Evolutionary conservation across 1,140 invertebrate genomes (phyloP).

Genomic region (Lerema accius): DNA sequence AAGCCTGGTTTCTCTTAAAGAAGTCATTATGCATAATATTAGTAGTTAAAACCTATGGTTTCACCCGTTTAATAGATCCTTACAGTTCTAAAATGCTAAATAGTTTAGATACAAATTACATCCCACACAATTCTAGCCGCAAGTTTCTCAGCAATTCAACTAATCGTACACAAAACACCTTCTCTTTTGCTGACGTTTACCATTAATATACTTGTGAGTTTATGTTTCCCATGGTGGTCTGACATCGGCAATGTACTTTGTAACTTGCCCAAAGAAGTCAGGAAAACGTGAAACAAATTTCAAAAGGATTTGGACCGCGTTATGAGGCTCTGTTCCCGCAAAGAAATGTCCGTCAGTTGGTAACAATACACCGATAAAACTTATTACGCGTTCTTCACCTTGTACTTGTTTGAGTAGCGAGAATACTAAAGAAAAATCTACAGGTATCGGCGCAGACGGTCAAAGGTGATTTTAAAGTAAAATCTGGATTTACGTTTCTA

Average conservation of each 20-base stretch:
- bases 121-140: conserved; percentile 15
- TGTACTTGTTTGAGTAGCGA: conserved; percentile 53
- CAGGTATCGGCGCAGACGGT: conserved; percentile 19
- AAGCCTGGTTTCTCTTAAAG: conserved; percentile 16
- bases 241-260: conserved; percentile 42
- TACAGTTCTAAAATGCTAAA: conserved; percentile 12
- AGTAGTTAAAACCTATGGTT: conserved; percentile 1
- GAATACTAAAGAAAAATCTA: conserved; percentile 39
- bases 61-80: conserved; percentile 12
- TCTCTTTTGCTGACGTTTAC: conserved; percentile 33
- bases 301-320: conserved; percentile 51
- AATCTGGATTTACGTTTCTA: conserved; percentile 12
- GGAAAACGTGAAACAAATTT: conserved; percentile 75
- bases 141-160: conserved; percentile 22
- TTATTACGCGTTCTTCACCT: conserved; percentile 55
- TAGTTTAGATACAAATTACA: conserved; percentile 13
- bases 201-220: conserved; percentile 46
- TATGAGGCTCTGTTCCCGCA: conserved; percentile 66
- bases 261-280: conserved; percentile 49
- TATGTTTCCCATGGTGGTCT: conserved; percentile 56
- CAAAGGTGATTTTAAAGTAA: conserved; percentile 27
- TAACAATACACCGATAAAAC: conserved; percentile 76
- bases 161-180: conserved; percentile 41
- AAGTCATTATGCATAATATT: conserved; percentile 18
- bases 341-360: conserved; percentile 45